Percentiles rank a stretch among this genome's conserved stretches.
Conservation (phyloP, 2,797 vertebrate species). For the Poeciliopsis gracilis region DNA sequence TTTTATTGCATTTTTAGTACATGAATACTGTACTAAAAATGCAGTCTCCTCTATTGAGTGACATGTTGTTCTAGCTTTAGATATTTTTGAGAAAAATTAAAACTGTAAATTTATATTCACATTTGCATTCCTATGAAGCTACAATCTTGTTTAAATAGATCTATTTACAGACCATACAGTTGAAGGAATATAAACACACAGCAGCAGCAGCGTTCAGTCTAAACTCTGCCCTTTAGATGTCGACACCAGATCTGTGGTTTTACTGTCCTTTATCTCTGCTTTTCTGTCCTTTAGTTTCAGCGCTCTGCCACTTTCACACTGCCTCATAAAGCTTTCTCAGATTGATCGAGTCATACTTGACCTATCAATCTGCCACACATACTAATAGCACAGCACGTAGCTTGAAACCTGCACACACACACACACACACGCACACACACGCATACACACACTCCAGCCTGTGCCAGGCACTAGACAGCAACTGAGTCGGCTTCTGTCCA, state of each 20-base stretch:
- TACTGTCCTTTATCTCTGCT: slow-evolving; percentile 22
- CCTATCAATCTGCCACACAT: background rate
- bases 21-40: background rate
- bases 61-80: background rate
- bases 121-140: background rate
- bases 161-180: background rate
- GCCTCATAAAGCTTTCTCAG: background rate
- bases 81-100: background rate
- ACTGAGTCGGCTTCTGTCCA: slow-evolving; percentile 65
- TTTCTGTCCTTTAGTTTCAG: slow-evolving; percentile 23
- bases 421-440: slow-evolving; percentile 10
- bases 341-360: background rate
- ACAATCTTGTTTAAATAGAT: background rate
- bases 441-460: slow-evolving; percentile 36
- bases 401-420: slow-evolving; percentile 9
- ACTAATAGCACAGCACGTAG: slow-evolving; percentile 24
- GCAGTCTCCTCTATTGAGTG: background rate
- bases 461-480: slow-evolving; percentile 32
- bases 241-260: slow-evolving; percentile 28
- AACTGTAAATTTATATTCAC: background rate
- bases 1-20: background rate
- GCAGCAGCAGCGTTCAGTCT: background rate
- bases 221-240: background rate
- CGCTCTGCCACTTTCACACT: slow-evolving; percentile 16
- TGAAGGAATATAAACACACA: background rate